Percentiles rank a stretch among this genome's conserved stretches.
Conservation (phyloP, 2,113 vertebrate genomes). For the Notarius quadriscutis region DNA sequence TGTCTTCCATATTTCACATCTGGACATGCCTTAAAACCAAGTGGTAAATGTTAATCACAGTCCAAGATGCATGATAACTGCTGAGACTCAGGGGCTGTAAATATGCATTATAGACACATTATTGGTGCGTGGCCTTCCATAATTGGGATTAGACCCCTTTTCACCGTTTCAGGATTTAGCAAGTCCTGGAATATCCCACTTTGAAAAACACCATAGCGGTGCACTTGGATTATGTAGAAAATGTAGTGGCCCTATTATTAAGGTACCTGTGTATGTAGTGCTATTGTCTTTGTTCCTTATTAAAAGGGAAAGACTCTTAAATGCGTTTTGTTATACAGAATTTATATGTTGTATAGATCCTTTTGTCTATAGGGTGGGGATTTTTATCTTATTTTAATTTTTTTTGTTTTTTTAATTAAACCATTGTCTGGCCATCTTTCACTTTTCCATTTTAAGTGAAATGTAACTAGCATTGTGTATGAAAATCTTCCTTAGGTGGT, state of each 20-base stretch:
- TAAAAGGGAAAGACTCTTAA: constrained; percentile 36
- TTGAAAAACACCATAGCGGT: background rate
- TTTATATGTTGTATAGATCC: constrained; percentile 37
- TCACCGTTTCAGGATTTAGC: background rate
- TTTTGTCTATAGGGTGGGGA: constrained; percentile 6
- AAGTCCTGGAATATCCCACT: background rate
- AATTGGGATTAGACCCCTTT: background rate
- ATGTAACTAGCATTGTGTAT: background rate
- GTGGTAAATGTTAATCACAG: constrained; percentile 6
- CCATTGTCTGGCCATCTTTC: constrained; percentile 3
- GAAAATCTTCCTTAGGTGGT: background rate
- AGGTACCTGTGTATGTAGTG: constrained; percentile 45
- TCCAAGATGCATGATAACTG: constrained; percentile 25
- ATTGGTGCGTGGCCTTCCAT: background rate
- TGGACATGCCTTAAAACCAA: constrained; percentile 22
- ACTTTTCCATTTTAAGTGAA: background rate
- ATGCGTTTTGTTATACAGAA: constrained; percentile 30
- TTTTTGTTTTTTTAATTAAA: background rate
- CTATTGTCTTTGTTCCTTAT: constrained; percentile 28
- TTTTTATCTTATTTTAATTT: background rate
- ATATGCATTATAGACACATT: background rate
- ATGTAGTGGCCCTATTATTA: constrained; percentile 42
- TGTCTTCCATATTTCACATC: constrained; percentile 6
- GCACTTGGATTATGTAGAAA: constrained; percentile 32
- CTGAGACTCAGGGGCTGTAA: constrained; percentile 42